phyloP scores from a whole-genome alignment of 1,140 invertebrate genomes.

The Drosophila ficusphila region DNA sequence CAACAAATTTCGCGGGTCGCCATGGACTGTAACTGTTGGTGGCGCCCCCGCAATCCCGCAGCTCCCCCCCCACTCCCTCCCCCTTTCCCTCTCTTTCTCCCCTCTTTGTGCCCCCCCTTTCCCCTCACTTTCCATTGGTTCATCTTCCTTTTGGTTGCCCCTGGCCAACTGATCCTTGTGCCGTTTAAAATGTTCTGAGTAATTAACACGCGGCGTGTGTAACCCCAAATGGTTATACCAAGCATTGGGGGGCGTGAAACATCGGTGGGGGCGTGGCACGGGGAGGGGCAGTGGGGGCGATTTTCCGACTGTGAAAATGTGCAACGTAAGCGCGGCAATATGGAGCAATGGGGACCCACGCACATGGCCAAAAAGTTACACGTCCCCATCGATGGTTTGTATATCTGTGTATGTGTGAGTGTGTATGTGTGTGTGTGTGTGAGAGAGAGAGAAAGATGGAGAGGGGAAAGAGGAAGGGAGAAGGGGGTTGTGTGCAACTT shows the following conservation, averaged over 20 bases:
- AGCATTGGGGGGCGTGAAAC: too few species aligned
- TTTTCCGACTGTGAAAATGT: constrained; percentile 50
- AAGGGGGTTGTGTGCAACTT: constrained; percentile 74
- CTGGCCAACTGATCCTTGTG: constrained; percentile 36
- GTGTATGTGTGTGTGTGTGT: too few species aligned
- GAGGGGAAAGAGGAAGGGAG: too few species aligned
- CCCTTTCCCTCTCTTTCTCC: too few species aligned
- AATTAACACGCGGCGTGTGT: constrained; percentile 78
- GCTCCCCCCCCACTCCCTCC: background rate
- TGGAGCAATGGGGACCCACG: constrained; percentile 17
- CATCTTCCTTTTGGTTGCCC: constrained; percentile 5
- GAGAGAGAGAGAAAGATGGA: too few species aligned
- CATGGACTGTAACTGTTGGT: constrained; percentile 23
- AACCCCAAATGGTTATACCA: constrained; percentile 70
- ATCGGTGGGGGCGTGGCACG: background rate
- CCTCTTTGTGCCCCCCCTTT: background rate
- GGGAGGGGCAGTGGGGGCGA: background rate
- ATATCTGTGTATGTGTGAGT: too few species aligned
- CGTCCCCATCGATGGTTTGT: constrained; percentile 37
- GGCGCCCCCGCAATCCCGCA: too few species aligned
- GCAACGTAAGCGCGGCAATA: constrained; percentile 65
- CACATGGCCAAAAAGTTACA: constrained; percentile 62
- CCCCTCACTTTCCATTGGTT: background rate
- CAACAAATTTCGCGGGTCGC: constrained; percentile 74
- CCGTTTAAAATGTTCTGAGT: constrained; percentile 80